Percentiles rank a stretch among this genome's conserved stretches.
Conservation (phyloP, 2,797 vertebrate species). For the Knipowitschia caucasica region DNA sequence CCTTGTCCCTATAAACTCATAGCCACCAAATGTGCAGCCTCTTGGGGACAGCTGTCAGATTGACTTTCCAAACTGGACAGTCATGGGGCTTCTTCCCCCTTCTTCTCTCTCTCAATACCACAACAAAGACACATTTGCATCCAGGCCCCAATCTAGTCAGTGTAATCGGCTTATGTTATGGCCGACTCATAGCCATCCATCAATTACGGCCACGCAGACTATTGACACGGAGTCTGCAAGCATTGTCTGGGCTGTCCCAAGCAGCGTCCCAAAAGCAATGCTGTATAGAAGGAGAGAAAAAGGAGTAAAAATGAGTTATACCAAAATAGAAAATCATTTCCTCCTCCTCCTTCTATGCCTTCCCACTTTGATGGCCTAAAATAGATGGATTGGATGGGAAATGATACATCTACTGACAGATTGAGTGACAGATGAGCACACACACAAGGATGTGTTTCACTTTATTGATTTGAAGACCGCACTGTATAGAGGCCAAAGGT, state of each 20-base stretch:
- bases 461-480: slow-evolving; percentile 50
- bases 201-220: slow-evolving; percentile 65
- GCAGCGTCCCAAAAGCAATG: slow-evolving; percentile 9
- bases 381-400: slow-evolving; percentile 50
- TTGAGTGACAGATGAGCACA: slow-evolving; percentile 52
- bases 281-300: slow-evolving; percentile 1
- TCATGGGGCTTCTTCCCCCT: slow-evolving; percentile 40
- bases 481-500: slow-evolving; percentile 56
- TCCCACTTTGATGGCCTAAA: slow-evolving; percentile 30
- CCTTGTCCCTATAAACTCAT: slow-evolving; percentile 41
- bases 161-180: slow-evolving; percentile 70
- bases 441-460: slow-evolving; percentile 47
- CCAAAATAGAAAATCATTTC: slow-evolving; percentile 9
- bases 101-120: slow-evolving; percentile 7
- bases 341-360: slow-evolving; percentile 6
- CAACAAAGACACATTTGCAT: slow-evolving; percentile 34
- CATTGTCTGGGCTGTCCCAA: slow-evolving; percentile 40
- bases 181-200: slow-evolving; percentile 68
- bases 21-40: slow-evolving; percentile 43
- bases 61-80: slow-evolving; percentile 58
- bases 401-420: slow-evolving; percentile 41
- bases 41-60: slow-evolving; percentile 50
- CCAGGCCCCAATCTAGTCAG: slow-evolving; percentile 45
- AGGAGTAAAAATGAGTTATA: not conserved
- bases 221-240: slow-evolving; percentile 64